A percentile compares a stretch with the other conserved stretches of the same genome.
Conservation (phyloP, 2,113 vertebrate genomes). For the Solea solea region DNA sequence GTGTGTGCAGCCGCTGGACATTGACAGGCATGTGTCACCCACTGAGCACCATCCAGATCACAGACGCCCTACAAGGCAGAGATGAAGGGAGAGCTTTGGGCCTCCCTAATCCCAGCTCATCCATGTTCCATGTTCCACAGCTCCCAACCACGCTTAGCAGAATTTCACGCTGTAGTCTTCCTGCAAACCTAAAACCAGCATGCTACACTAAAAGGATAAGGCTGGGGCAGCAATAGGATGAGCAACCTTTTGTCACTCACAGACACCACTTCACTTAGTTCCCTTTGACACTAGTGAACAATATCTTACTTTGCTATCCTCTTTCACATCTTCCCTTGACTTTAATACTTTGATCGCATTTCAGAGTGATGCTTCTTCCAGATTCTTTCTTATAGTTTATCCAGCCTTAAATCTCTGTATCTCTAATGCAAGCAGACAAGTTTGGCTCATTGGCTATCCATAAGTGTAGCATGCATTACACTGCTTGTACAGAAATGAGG, state of each 20-base stretch:
- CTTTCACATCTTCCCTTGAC: constrained; percentile 32
- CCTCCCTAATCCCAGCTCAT: constrained; percentile 79
- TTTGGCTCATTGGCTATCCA: constrained; percentile 44
- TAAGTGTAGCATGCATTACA: constrained; percentile 25
- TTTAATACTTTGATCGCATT: constrained; percentile 32
- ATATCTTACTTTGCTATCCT: constrained; percentile 31
- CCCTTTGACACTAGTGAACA: constrained; percentile 30
- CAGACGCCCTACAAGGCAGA: constrained; percentile 71
- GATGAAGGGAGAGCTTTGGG: constrained; percentile 73
- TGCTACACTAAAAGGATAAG: constrained; percentile 75
- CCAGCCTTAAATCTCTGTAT: constrained; percentile 9
- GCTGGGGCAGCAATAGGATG: constrained; percentile 67
- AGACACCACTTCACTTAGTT: constrained; percentile 40
- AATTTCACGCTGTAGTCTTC: constrained; percentile 78
- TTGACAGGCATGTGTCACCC: constrained; percentile 69
- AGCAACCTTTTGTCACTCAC: constrained; percentile 70
- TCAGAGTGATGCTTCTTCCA: constrained; percentile 3
- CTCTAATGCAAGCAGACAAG: constrained; percentile 28
- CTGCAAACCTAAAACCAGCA: constrained; percentile 70
- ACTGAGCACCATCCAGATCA: constrained; percentile 77
- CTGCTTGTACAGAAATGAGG: constrained; percentile 44
- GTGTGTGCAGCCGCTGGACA: constrained; percentile 67
- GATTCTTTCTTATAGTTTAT: constrained; percentile 14
- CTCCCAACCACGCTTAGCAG: constrained; percentile 75
- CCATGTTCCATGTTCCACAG: constrained; percentile 75